Evolutionary conservation across 2,113 vertebrate genomes (phyloP), one percentile per base, ranked within the genome.

Genomic region (Scortum barcoo): DNA sequence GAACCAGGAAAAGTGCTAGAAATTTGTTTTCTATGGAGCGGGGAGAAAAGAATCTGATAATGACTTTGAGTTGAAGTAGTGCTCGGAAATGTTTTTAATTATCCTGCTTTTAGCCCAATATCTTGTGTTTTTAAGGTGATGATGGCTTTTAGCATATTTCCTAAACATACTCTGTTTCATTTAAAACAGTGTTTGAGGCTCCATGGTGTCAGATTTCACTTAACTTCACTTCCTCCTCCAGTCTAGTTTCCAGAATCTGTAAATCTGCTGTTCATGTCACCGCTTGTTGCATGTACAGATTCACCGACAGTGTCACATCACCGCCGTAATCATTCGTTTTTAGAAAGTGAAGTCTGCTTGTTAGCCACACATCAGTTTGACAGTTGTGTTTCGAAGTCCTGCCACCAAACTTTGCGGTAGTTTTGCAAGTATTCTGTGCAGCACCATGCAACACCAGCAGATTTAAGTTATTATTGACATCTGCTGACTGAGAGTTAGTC

Each of bases 401-500:
- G 0, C 54, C 16, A 0, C 62, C 0, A 19, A 61, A 0, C 53
- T 20, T 2, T 76, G 48, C 36, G 58, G 38, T 71, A 10, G 20
- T 11, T 58, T 1, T 28, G 58, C 84, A 72, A 56, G 62, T 7
- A 22, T n/a, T 1, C 65, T 65, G 30, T 14, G 36, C 26, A 40
- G 5, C 6, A 48, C 51, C 54, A 26, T 28, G 22, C 51, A 19
- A 51, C 62, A 54, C 42, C 62, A 10, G 73, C n/a, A 48, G 12
- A 78, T n/a, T 36, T 42, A 80, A 80, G 83, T 86, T n/a, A 76
- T 63, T 81, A 80, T 83, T 88, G 85, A 86, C 83, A 67, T 86
- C 40, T 83, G 76, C 88, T 83, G 82, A 90, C 72, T 63, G 80
- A 82, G 82, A 80, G 62, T 68, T 75, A 40, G 54, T 57, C 75